phyloP scores from a whole-genome alignment of 2,113 vertebrate genomes.

The Oostethus manadensis region DNA sequence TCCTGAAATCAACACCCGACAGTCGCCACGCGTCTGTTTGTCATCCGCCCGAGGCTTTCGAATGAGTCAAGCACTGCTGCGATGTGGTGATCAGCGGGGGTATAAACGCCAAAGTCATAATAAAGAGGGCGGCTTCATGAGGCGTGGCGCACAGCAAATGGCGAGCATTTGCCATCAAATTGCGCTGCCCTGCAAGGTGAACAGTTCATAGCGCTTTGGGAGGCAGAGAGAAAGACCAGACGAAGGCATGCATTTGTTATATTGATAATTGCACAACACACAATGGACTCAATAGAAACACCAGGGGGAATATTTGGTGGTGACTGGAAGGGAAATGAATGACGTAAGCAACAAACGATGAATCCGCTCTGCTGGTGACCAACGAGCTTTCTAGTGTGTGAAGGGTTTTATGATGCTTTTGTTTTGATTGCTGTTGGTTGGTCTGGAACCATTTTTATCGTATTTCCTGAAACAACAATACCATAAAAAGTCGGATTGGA shows the following conservation, averaged over 20 bases:
- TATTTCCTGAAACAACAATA: no score
- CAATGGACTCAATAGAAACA: slow-evolving; percentile 7
- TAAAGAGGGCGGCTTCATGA: slow-evolving; percentile 63
- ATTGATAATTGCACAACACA: not conserved
- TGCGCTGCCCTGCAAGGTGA: slow-evolving; percentile 63
- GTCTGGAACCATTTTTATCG: slow-evolving; percentile 7
- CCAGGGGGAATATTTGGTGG: slow-evolving; percentile 1
- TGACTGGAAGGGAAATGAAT: not conserved
- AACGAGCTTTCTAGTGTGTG: not conserved
- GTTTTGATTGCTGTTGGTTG: no score
- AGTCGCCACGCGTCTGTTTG: slow-evolving; percentile 34
- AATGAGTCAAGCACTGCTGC: slow-evolving; percentile 70
- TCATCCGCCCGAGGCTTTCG: slow-evolving; percentile 40
- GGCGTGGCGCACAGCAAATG: slow-evolving; percentile 63
- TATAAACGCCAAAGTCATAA: slow-evolving; percentile 57
- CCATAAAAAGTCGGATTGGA: no score
- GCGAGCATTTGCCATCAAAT: slow-evolving; percentile 64
- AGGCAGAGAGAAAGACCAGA: slow-evolving; percentile 18
- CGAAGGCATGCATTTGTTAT: slow-evolving; percentile 3
- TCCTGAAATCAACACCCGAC: slow-evolving; percentile 25
- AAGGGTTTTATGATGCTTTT: no score
- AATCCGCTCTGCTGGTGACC: not conserved
- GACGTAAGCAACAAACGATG: slow-evolving; percentile 6
- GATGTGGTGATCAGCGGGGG: slow-evolving; percentile 61
- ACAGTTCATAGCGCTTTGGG: slow-evolving; percentile 29